These are phyloP conservation scores for Tapirus indicus DNA, from an alignment of 2,797 vertebrate species.

Conservation along the genomic window DNA sequence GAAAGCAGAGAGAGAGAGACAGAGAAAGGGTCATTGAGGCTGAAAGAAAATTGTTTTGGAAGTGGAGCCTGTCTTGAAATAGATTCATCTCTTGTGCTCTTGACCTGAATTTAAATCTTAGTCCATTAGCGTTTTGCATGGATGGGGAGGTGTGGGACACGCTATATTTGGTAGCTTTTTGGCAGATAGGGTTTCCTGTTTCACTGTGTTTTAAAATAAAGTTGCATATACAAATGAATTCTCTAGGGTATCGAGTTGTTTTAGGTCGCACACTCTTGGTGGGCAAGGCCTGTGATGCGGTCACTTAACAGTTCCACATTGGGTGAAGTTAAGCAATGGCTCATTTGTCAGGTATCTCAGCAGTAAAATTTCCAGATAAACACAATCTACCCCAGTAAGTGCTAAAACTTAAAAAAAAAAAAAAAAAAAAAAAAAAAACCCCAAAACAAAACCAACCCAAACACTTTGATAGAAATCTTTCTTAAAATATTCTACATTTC, in stretches of 20 bases:
- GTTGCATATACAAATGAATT: not conserved
- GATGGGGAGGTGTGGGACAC: constrained; percentile 4
- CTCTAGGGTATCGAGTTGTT: not conserved
- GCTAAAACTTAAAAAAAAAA: not conserved
- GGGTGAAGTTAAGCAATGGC: not conserved
- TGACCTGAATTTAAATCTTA: constrained; percentile 35
- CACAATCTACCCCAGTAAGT: not conserved
- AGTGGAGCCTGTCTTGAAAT: not conserved
- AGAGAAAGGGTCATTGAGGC: not conserved
- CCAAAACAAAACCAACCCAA: not conserved
- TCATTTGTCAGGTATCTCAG: not conserved
- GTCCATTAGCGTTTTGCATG: constrained; percentile 12
- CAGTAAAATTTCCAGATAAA: not conserved
- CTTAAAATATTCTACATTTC: not conserved
- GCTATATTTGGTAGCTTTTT: constrained; percentile 45
- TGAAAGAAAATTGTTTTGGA: not conserved
- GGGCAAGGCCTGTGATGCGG: not conserved
- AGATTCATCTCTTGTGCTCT: not conserved
- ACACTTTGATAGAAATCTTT: not conserved
- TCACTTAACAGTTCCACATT: not conserved
- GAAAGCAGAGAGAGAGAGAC: too few species aligned
- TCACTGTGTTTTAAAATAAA: constrained; percentile 56
- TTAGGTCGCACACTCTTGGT: not conserved
- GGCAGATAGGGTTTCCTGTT: constrained; percentile 46
- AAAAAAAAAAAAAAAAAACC: not conserved